Conservation (phyloP, 2,888 invertebrate genomes). For the Lymantria dispar region DNA sequence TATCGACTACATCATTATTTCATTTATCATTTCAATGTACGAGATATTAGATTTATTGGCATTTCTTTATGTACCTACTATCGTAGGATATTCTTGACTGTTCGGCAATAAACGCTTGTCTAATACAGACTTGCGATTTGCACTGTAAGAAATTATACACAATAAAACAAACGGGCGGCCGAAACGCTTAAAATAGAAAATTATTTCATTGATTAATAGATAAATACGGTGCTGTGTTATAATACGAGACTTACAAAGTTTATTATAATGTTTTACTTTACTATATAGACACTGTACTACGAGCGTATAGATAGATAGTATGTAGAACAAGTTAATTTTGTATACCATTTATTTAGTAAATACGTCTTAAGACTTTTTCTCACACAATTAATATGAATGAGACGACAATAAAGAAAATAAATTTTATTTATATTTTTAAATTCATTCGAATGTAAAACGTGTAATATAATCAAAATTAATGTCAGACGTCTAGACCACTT, state of each 20-base stretch:
- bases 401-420: neutral
- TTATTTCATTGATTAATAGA: neutral
- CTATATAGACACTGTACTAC: too few relatives aligned
- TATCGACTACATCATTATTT: constrained; percentile 22
- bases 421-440: neutral
- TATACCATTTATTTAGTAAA: too few relatives aligned
- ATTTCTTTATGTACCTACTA: constrained; percentile 25
- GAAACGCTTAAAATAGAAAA: constrained; percentile 10
- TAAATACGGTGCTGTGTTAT: neutral
- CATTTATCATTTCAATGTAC: constrained; percentile 17
- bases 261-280: too few relatives aligned
- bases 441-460: constrained; percentile 1
- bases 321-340: too few relatives aligned
- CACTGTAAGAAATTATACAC: constrained; percentile 14
- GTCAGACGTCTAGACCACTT: constrained; percentile 8
- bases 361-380: too few relatives aligned
- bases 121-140: constrained; percentile 15
- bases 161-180: constrained; percentile 13
- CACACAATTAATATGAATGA: neutral
- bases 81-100: constrained; percentile 26
- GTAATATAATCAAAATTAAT: constrained; percentile 3
- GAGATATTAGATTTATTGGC: constrained; percentile 15
- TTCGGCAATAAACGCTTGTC: constrained; percentile 29
- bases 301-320: too few relatives aligned
- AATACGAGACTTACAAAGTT: neutral